phyloP scores from a whole-genome alignment of 2,797 vertebrate genomes.

The Podargus strigoides region DNA sequence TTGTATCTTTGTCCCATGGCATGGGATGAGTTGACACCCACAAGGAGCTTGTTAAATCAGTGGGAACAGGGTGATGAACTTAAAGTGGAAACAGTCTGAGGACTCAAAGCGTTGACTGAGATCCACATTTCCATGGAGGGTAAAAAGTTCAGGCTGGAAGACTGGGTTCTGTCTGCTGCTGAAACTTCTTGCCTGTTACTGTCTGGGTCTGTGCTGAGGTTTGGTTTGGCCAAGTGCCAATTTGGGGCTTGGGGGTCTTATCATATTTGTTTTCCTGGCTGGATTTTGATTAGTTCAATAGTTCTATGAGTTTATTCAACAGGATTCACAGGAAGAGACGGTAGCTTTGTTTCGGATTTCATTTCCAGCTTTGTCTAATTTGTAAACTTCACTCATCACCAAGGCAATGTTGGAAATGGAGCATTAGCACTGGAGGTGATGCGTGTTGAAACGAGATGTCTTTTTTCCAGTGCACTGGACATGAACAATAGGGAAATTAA shows the following conservation, averaged over 20 bases:
- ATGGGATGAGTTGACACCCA: not conserved
- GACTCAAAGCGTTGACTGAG: not conserved
- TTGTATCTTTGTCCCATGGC: not conserved
- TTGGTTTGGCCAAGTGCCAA: not conserved
- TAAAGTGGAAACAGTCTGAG: not conserved
- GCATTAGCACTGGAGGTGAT: not conserved
- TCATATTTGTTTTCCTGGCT: not conserved
- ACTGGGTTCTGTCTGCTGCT: not conserved
- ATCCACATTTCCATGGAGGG: not conserved
- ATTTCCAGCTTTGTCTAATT: not conserved
- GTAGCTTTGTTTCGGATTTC: not conserved
- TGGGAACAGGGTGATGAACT: not conserved
- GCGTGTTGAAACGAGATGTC: not conserved
- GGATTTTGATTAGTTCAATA: not conserved
- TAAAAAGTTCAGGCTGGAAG: not conserved
- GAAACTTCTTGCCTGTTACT: not conserved
- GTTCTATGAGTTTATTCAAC: not conserved
- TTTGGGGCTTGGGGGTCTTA: not conserved
- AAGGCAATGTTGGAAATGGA: constrained; percentile 7
- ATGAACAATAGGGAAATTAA: constrained; percentile 67
- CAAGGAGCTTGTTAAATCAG: not conserved
- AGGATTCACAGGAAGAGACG: not conserved
- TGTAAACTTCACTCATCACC: constrained; percentile 12
- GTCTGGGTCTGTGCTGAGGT: not conserved
- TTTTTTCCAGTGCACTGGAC: constrained; percentile 58